Evolutionary conservation across 2,113 vertebrate genomes (phyloP).

Genomic region (Saccopteryx bilineata): DNA sequence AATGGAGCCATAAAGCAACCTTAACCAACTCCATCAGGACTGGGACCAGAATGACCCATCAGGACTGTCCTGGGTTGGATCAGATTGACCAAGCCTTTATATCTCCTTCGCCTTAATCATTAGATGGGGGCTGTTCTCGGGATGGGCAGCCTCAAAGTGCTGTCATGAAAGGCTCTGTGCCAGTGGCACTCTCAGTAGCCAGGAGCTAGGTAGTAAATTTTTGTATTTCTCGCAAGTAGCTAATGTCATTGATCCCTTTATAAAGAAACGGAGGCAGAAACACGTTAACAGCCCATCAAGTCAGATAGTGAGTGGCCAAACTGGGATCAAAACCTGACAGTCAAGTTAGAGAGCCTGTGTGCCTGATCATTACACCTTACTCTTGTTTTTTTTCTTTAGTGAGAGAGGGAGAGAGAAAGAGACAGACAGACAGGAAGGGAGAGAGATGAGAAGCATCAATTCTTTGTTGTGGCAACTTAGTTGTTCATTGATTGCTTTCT

Average conservation of each 20-base stretch:
- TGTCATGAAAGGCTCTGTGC: background rate
- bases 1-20: background rate
- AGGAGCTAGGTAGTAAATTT: background rate
- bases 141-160: background rate
- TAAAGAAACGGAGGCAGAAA: conserved; percentile 15
- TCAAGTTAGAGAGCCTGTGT: background rate
- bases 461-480: too few relatives aligned
- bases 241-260: background rate
- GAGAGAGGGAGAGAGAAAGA: too few relatives aligned
- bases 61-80: background rate
- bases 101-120: background rate
- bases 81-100: background rate
- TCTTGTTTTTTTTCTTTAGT: background rate
- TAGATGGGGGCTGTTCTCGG: background rate
- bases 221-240: background rate
- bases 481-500: too few relatives aligned
- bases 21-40: background rate
- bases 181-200: background rate
- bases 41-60: background rate
- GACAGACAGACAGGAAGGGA: too few relatives aligned
- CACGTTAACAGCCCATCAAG: background rate
- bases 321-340: background rate
- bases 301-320: background rate
- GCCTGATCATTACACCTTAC: background rate
- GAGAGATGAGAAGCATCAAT: too few relatives aligned